Percentiles rank a stretch among this genome's conserved stretches.
Conservation (phyloP, 2,888 invertebrate genomes). For the Agonopterix alstromeriana region DNA sequence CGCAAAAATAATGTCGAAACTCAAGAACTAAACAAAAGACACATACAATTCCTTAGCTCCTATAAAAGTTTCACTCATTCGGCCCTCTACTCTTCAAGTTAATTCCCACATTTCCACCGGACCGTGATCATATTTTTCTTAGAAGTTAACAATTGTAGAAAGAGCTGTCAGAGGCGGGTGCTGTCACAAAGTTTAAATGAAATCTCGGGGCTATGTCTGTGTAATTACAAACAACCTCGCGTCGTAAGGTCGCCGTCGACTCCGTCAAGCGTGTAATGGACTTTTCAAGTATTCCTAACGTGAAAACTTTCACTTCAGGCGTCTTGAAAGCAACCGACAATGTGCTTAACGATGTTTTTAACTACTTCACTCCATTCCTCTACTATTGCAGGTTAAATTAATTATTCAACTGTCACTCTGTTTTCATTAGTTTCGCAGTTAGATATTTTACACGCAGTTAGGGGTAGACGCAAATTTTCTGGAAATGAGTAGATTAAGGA, state of each 20-base stretch:
- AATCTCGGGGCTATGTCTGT: slow-evolving; percentile 62
- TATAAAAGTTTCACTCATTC: too few relatives aligned
- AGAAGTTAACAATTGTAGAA: slow-evolving; percentile 44
- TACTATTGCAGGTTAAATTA: slow-evolving; percentile 58
- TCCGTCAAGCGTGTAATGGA: slow-evolving; percentile 71
- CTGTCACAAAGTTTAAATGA: slow-evolving; percentile 68
- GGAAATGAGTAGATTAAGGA: too few relatives aligned
- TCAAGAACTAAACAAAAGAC: too few relatives aligned
- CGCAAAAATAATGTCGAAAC: too few relatives aligned
- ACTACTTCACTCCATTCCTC: slow-evolving; percentile 56
- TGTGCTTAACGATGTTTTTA: slow-evolving; percentile 72
- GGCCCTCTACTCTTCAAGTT: too few relatives aligned
- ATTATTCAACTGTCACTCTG: slow-evolving; percentile 30
- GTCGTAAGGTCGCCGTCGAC: slow-evolving; percentile 52
- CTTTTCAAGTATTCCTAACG: slow-evolving; percentile 73
- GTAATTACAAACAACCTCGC: slow-evolving; percentile 67
- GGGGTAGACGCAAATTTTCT: background rate
- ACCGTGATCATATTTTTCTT: slow-evolving; percentile 37
- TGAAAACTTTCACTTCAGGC: slow-evolving; percentile 64
- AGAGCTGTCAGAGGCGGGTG: slow-evolving; percentile 45
- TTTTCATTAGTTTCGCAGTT: background rate
- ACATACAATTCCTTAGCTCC: too few relatives aligned
- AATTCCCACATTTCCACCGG: background rate
- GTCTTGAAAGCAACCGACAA: slow-evolving; percentile 64
- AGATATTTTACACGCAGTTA: background rate